Conservation (phyloP, 2,797 vertebrate species). For the Ctenopoma multispine region DNA sequence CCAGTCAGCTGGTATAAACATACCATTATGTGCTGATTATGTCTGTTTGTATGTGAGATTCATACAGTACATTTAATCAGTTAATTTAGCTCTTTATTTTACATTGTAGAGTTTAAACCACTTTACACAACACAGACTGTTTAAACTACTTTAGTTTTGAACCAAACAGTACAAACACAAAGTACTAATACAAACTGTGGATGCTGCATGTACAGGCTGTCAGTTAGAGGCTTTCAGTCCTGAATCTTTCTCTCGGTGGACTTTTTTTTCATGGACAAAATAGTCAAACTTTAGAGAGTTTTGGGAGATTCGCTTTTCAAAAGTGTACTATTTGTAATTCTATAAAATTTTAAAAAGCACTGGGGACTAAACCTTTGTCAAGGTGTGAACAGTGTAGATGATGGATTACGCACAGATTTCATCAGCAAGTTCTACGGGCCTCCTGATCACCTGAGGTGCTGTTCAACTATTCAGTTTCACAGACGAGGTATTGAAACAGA, state of each 20-base stretch:
- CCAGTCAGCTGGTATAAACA: background rate
- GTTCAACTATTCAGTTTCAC: background rate
- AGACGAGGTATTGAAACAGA: constrained; percentile 11
- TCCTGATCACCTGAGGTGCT: background rate
- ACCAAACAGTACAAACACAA: too few species aligned
- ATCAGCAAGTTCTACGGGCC: background rate
- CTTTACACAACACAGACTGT: too few species aligned
- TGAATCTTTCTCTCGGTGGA: too few species aligned
- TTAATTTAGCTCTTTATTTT: too few species aligned
- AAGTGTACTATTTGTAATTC: background rate
- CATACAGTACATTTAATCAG: too few species aligned
- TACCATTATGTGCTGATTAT: too few species aligned
- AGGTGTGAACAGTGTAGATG: background rate
- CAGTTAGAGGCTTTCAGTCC: too few species aligned
- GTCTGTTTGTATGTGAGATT: too few species aligned
- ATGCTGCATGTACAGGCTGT: too few species aligned
- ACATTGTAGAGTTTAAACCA: too few species aligned
- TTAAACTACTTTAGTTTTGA: too few species aligned
- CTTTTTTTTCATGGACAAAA: background rate
- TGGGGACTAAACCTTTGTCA: background rate
- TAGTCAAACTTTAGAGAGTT: background rate
- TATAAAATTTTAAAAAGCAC: background rate
- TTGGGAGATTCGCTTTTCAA: background rate
- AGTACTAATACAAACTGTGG: too few species aligned
- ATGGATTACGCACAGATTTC: constrained; percentile 3